Evolutionary conservation across 2,888 invertebrate genomes (phyloP).

Genomic region (Tiliacea citrago): DNA sequence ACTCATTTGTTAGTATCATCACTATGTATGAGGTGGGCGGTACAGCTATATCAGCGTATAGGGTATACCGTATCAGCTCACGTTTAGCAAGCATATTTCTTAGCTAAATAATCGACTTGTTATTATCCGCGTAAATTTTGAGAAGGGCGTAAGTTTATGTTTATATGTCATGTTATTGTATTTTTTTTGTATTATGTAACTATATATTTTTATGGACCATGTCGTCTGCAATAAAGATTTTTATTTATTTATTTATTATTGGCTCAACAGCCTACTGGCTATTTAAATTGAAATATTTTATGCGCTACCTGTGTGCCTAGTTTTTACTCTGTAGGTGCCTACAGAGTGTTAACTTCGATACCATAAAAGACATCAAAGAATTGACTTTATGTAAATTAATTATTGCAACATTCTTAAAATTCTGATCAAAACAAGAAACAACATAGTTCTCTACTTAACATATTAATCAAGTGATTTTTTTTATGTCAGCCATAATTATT

Average conservation of each 20-base stretch:
- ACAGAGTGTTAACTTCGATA: neutral
- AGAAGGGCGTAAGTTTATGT: too few relatives aligned
- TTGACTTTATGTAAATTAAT: neutral
- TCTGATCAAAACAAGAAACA: neutral
- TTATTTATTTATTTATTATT: neutral
- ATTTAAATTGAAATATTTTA: neutral
- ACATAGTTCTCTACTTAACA: too few relatives aligned
- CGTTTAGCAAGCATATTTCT: slow-evolving; percentile 11
- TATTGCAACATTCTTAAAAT: neutral
- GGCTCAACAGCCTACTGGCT: neutral
- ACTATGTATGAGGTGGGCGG: slow-evolving; percentile 28
- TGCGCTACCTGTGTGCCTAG: neutral
- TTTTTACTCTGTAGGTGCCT: neutral
- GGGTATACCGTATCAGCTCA: too few relatives aligned
- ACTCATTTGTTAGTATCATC: slow-evolving; percentile 44
- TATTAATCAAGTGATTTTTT: too few relatives aligned
- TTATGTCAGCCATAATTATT: too few relatives aligned
- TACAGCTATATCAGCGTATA: too few relatives aligned
- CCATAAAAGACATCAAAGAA: neutral
- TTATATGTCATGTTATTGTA: too few relatives aligned
- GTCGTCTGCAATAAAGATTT: too few relatives aligned
- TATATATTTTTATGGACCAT: too few relatives aligned
- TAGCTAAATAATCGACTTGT: slow-evolving; percentile 23
- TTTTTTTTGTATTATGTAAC: too few relatives aligned
- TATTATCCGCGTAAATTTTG: too few relatives aligned